Conservation (phyloP, 2,797 vertebrate genomes). For the Crax fasciolata region DNA sequence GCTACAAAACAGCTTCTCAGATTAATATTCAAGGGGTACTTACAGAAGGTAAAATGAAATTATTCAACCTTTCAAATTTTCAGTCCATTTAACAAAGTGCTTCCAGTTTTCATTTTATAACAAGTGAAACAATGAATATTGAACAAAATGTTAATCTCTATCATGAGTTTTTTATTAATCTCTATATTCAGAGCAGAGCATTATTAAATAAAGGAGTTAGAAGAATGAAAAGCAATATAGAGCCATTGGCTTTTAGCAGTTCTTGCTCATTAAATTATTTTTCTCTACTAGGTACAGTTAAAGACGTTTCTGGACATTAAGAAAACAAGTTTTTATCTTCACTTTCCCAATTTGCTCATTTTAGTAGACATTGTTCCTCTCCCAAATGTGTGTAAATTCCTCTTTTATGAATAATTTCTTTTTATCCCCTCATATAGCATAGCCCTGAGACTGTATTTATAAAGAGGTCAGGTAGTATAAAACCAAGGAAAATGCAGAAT, state of each 20-base stretch:
- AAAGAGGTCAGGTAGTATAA: background rate
- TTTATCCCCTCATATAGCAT: background rate
- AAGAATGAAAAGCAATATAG: background rate
- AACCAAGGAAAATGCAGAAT: background rate
- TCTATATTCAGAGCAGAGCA: conserved; percentile 19
- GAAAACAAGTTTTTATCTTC: background rate
- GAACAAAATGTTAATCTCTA: conserved; percentile 27
- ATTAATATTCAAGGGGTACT: background rate
- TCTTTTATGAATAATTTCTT: background rate
- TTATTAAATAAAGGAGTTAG: conserved; percentile 19
- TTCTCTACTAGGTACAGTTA: background rate
- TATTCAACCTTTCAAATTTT: conserved; percentile 46
- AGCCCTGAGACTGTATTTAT: background rate
- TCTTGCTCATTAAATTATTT: conserved; percentile 4
- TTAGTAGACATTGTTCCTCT: background rate
- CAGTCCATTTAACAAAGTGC: conserved; percentile 47
- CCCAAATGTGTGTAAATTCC: background rate
- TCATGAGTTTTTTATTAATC: conserved; percentile 39
- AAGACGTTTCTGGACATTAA: background rate
- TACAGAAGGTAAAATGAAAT: conserved; percentile 13
- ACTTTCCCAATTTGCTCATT: background rate
- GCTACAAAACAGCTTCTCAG: background rate
- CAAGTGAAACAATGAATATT: conserved; percentile 34
- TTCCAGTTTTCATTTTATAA: conserved; percentile 46
- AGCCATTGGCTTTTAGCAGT: background rate